These are phyloP conservation scores for Lonchura striata DNA, from an alignment of 2,113 vertebrate species.

Conservation along the genomic window DNA sequence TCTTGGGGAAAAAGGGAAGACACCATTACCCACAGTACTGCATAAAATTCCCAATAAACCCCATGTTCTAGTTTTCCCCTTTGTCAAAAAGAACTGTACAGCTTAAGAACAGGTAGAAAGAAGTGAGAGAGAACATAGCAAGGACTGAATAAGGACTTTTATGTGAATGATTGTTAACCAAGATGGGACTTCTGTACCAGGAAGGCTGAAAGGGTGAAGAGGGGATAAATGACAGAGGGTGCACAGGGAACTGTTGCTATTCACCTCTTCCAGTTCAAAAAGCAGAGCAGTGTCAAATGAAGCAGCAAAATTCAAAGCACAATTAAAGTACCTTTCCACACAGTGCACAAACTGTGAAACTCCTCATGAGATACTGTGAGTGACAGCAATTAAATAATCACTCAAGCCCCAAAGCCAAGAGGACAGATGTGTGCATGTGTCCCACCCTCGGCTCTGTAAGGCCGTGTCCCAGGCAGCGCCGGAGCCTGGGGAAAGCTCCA, in stretches of 20 bases:
- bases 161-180: not conserved
- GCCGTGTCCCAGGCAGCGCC: not conserved
- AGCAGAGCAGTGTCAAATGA: not conserved
- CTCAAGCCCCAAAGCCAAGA: not conserved
- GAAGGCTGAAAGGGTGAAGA: not conserved
- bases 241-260: not conserved
- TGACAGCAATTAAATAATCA: not conserved
- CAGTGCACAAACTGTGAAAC: not conserved
- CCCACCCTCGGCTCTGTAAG: not conserved
- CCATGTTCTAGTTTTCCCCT: not conserved
- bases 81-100: not conserved
- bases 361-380: not conserved
- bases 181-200: not conserved
- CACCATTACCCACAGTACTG: not conserved
- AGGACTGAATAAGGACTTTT: not conserved
- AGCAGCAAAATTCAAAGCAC: not conserved
- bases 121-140: not conserved
- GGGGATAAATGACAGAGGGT: not conserved
- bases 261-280: not conserved
- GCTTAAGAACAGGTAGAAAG: not conserved
- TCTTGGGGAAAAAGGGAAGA: not conserved
- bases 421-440: not conserved
- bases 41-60: not conserved
- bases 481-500: not conserved
- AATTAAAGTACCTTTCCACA: not conserved